phyloP scores from a whole-genome alignment of 2,888 invertebrate genomes.

The Coecobrya sp. region DNA sequence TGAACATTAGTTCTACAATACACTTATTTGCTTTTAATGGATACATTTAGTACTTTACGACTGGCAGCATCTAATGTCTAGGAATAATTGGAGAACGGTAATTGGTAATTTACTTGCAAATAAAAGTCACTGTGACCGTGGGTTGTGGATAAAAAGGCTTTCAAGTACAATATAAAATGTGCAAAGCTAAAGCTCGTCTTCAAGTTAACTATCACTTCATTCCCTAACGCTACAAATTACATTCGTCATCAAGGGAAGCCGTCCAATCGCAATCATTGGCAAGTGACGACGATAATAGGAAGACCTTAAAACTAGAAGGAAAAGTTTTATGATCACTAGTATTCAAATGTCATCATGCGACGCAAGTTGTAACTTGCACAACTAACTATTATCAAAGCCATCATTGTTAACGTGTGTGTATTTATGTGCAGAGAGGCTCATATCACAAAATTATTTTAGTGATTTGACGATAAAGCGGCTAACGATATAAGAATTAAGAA shows the following conservation, averaged over 20 bases:
- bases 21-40: conserved; percentile 28
- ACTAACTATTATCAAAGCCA: not conserved
- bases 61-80: conserved; percentile 24
- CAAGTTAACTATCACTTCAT: conserved; percentile 18
- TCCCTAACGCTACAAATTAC: not conserved
- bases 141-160: conserved; percentile 59
- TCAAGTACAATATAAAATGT: conserved; percentile 59
- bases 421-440: not conserved
- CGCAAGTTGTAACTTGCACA: conserved; percentile 1
- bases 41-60: not conserved
- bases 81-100: conserved; percentile 63
- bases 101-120: conserved; percentile 76
- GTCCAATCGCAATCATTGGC: conserved; percentile 31
- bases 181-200: conserved; percentile 43
- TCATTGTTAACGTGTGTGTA: conserved; percentile 4
- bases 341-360: conserved; percentile 56
- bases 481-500: conserved; percentile 3
- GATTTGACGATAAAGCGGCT: not conserved
- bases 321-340: conserved; percentile 48
- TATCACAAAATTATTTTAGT: not conserved
- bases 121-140: conserved; percentile 75
- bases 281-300: conserved; percentile 58
- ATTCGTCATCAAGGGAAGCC: conserved; percentile 45
- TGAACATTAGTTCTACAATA: conserved; percentile 1
- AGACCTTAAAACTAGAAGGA: conserved; percentile 66